Evolutionary conservation across 2,888 invertebrate species (phyloP), one percentile per base, ranked within the genome.

Genomic region (Coecobrya sp.): DNA sequence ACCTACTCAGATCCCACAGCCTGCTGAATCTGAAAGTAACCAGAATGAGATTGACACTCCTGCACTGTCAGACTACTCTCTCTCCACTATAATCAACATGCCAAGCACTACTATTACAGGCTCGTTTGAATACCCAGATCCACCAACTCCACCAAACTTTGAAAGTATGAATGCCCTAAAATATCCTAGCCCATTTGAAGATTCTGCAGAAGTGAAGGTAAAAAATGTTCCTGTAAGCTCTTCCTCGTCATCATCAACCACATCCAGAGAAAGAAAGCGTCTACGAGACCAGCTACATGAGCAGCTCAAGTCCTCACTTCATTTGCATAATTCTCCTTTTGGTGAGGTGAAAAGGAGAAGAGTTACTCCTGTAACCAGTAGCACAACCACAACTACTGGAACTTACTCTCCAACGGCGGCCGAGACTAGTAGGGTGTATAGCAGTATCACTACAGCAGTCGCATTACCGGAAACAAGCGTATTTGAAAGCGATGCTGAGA

Each of bases 101-200:
- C 91, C 91, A 5, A 87, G 82, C 19, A 87, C 92, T 0, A 91
- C 92, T 8, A 62, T 92, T 5, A 88, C 92, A 2, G 93, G 92
- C n/a, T 91, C 86, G 13, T 93, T 91, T 59, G 90, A 93, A 36
- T 93, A 92, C 55, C 94, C 94, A 0, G 93, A 93, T 73, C 93
- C 93, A 16, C 93, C 94, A 13, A 92, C 93, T 11, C 93, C 93
- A 11, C 94, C 94, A 25, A 70, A 91, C 49, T 86, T 93, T 42
- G 93, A 93, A 55, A 92, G 90, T 85, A 90, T 93, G 86, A 92
- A 90, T 81, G 90, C 93, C 16, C 55, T 89, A 0, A 86, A 91
- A 68, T 87, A 92, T 45, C 91, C 91, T 27, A 87, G 87, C 49
- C 81, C 81, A 5, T 91, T 68, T 70, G 70, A 91, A 25, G 91